Conservation (phyloP, 2,888 invertebrate genomes). For the Agapostemon virescens region DNA sequence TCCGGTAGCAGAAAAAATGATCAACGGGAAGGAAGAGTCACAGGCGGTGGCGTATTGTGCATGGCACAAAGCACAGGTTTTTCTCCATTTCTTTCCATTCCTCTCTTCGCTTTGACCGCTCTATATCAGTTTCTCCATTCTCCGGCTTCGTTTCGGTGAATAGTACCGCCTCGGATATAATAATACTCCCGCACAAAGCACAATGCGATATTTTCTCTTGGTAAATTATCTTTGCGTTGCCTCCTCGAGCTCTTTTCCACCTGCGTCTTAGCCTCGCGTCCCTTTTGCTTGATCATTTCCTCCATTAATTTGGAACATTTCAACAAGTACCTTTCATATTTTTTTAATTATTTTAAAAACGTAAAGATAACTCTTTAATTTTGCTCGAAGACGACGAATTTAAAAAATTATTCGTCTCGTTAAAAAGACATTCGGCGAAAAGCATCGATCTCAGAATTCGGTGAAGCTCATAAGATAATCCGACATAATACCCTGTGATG, state of each 20-base stretch:
- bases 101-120: constrained; percentile 38
- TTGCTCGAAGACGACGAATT: no score
- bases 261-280: constrained; percentile 13
- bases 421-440: no score
- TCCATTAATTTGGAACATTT: constrained; percentile 5
- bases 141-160: constrained; percentile 58
- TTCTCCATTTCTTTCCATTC: constrained; percentile 50
- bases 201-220: constrained; percentile 70
- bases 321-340: constrained; percentile 3
- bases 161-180: constrained; percentile 69
- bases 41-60: constrained; percentile 67
- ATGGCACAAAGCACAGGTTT: constrained; percentile 67
- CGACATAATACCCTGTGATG: no score
- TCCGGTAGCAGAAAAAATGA: constrained; percentile 62
- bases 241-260: constrained; percentile 51
- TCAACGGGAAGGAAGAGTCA: constrained; percentile 67
- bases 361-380: neutral
- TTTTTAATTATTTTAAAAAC: neutral
- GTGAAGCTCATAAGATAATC: no score
- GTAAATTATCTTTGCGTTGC: constrained; percentile 67
- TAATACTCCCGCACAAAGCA: constrained; percentile 65
- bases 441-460: no score
- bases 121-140: constrained; percentile 64
- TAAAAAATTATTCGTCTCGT: no score
- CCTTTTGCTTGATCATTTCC: constrained; percentile 15